Evolutionary conservation across 2,113 vertebrate species (phyloP).

Genomic region (Equus quagga): DNA sequence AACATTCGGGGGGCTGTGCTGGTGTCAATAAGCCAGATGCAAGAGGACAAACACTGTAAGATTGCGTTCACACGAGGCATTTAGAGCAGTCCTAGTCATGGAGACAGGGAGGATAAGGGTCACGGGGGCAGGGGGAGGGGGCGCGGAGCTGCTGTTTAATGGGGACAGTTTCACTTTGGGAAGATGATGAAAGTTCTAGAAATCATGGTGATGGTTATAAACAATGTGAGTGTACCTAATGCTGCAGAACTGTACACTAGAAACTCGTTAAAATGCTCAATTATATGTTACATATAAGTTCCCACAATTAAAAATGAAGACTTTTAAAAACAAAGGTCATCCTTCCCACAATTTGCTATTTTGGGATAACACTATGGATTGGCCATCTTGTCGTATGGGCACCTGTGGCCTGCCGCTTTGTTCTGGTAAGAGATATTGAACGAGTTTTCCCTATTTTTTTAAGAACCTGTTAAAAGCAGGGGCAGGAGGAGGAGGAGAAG

Average conservation of each 20-base stretch:
- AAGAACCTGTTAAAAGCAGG: neutral
- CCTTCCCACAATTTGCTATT: neutral
- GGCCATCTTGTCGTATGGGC: neutral
- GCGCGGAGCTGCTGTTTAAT: neutral
- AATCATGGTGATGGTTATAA: too few relatives aligned
- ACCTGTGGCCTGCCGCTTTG: neutral
- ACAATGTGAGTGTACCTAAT: neutral
- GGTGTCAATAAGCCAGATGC: too few relatives aligned
- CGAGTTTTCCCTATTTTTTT: neutral
- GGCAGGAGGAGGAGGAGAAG: too few relatives aligned
- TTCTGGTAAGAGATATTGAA: neutral
- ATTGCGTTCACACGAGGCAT: neutral
- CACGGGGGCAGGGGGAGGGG: neutral
- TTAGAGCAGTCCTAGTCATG: neutral
- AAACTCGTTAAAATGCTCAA: neutral
- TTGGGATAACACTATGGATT: neutral
- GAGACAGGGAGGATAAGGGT: neutral
- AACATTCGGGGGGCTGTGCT: neutral
- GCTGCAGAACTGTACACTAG: neutral
- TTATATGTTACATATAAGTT: neutral
- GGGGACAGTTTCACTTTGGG: neutral
- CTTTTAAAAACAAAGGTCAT: neutral
- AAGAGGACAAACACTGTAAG: rapidly evolving
- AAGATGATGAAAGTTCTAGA: neutral
- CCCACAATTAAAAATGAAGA: neutral